phyloP scores from a whole-genome alignment of 2,797 vertebrate species.

The Sternotherus odoratus region DNA sequence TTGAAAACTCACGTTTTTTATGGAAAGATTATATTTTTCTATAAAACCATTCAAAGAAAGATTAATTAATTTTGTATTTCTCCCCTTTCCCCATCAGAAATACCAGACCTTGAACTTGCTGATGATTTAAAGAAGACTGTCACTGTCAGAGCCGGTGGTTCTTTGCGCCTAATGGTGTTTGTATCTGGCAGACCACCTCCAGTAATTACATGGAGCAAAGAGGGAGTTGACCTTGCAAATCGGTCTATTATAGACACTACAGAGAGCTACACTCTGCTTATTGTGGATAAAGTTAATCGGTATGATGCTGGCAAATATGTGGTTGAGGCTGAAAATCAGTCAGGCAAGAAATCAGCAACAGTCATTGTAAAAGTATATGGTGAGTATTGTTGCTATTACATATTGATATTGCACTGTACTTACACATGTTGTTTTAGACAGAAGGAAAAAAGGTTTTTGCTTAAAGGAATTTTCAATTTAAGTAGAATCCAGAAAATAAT shows the following conservation, averaged over 20 bases:
- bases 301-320: conserved; percentile 98
- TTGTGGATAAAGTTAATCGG: conserved; percentile 96
- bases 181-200: conserved; percentile 93
- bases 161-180: conserved; percentile 90
- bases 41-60: conserved; percentile 11
- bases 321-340: conserved; percentile 94
- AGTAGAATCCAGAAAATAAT: background rate
- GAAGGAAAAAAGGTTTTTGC: background rate
- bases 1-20: conserved; percentile 26
- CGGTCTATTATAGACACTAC: conserved; percentile 95
- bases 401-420: background rate
- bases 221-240: conserved; percentile 90
- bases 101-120: conserved; percentile 95
- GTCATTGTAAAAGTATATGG: conserved; percentile 97
- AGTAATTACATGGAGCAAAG: conserved; percentile 92
- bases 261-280: conserved; percentile 90
- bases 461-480: background rate
- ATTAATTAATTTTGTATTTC: conserved; percentile 63
- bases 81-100: conserved; percentile 84
- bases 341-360: conserved; percentile 94
- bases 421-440: background rate
- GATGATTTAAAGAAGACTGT: conserved; percentile 97
- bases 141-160: conserved; percentile 93
- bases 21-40: conserved; percentile 8
- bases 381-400: conserved; percentile 76